Evolutionary conservation across 2,888 invertebrate genomes (phyloP), one percentile per base, ranked within the genome.

Genomic region (Lasius fuliginosus): DNA sequence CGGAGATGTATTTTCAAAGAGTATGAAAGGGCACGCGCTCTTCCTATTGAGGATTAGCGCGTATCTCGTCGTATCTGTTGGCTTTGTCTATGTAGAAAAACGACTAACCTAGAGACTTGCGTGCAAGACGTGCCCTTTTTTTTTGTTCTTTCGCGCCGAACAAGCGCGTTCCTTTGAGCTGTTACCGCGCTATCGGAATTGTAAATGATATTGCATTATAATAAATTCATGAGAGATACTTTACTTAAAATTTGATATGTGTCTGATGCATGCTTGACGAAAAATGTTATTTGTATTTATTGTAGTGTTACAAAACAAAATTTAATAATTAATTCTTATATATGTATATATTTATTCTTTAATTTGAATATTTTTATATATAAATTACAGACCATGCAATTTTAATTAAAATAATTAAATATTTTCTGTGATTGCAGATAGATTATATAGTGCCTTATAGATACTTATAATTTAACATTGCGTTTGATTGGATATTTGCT

Each of bases 71-170:
- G 23, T 69, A 40, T 27, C 1, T 40, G 9, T 33, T 49, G 33
- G 27, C 30, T 23, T 64, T 9, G 23, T 68, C 9, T 8, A 27
- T n/a, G 18, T 60, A 64, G 18, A 8, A 4, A 69, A 33, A 49
- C 64, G 58, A 73, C 83, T 89, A 89, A 90, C 88, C 88, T 89
- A 71, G 49, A 83, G 84, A 71, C 30, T 84, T 33, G 15, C n/a
- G 15, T 36, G 46, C 27, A 11, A 23, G 30, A 84, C 42, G 30
- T 23, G 27, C 58, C 33, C 53, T 40, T 73, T 33, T 23, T 76
- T 85, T 83, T 83, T 85, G 49, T 65, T 42, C 46, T 46, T 67
- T 87, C 81, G 8, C 53, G 46, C 56, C 15, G 11, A 40, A 73
- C 40, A 11, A 36, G 40, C 40, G 36, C 18, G 5, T 18, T 27